Base-by-base conservation (phyloP, 2,888 invertebrate genomes). In the Tolmerus cingulatus region DNA sequence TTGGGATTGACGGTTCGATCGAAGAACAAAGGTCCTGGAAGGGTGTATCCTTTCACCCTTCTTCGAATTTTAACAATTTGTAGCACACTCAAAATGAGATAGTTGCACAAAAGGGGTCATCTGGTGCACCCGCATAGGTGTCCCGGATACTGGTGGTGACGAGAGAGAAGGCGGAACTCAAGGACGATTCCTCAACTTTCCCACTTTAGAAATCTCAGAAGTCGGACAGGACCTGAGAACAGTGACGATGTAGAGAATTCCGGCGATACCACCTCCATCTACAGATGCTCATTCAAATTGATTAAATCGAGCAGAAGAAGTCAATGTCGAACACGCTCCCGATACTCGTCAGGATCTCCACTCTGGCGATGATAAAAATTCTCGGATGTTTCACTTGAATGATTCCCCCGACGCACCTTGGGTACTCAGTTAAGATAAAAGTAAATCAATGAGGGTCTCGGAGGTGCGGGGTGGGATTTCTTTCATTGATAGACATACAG, bases 251-350 rank as follows among this genome's bases (percentile, higher is more conserved):
- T 40, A 46, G 40, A 43, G 43, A 19, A 78, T 43, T 9, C 14
- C 23, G 76, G 37, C 3, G 23, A 78, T 78, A 43, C n/a, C 14
- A 23, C 5, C 40, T 40, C 78, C 37, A n/a, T 78, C 78, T 78
- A 23, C 78, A 43, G 78, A 78, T 78, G 78, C 43, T 78, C 78
- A 78, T 78, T 78, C 40, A 78, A 78, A 78, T 78, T 78, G 78
- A 78, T 78, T 78, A 78, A 78, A 78, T 78, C 78, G 78, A 40
- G 19, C 43, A 43, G 78, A 78, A 78, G 43, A 43, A 78, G 78
- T 78, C 78, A 43, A 78, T 78, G 37, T 43, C 19, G 43, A 78
- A 78, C 78, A 78, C 37, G 78, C 14, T 78, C 40, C 40, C 43
- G 43, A 66, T 66, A 66, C 55, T 19, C 55, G 19, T 19, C 55